Evolutionary conservation across 23 tunicate species (phyloP), one percentile per base, ranked within the genome.

Genomic region (Botrylloides violaceus): DNA sequence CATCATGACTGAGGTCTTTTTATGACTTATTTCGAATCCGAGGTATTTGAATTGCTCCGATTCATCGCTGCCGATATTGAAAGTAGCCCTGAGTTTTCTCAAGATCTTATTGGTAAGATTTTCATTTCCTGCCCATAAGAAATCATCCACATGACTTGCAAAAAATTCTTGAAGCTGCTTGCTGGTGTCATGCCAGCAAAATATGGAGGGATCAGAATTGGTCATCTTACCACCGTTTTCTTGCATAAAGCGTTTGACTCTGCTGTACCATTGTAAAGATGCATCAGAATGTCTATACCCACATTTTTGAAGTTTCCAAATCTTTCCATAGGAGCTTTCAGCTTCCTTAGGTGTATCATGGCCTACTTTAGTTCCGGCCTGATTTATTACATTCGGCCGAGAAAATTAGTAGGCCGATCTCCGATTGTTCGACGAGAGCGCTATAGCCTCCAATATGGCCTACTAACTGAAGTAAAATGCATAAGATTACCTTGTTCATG

Each of bases 131-230:
- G 61, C 59, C 63, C 63, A 48, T 25, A 71, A 37, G 39, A 70
- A 36, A 26, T 70, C 75, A 70, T 70, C 75, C 15, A 70, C 75
- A 70, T 70, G 34, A 19, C 37, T 6, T 19, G 75, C 75, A 70
- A 70, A 9, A 36, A 70, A 12, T 7, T 32, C 76, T 4, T 71
- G 32, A 15, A 71, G 28, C 20, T 49, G 7, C n/a, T n/a, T n/a
- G 6, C 30, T 12, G 55, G 15, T 58, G 39, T 39, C 21, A 36
- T 70, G 63, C 75, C 75, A 70, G 39, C 39, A 70, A 38, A 70
- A 70, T 36, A 70, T 26, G n/a, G 75, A 58, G 12, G 35, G 75
- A 23, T 70, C 75, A 7, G 39, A 31, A n/a, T n/a, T 15, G 12
- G 25, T 36, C 26, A 38, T 36, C 21, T 70, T 70, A 4, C 43